Conservation (phyloP, 2,113 vertebrate genomes). For the Psittacula cyanocephala region DNA sequence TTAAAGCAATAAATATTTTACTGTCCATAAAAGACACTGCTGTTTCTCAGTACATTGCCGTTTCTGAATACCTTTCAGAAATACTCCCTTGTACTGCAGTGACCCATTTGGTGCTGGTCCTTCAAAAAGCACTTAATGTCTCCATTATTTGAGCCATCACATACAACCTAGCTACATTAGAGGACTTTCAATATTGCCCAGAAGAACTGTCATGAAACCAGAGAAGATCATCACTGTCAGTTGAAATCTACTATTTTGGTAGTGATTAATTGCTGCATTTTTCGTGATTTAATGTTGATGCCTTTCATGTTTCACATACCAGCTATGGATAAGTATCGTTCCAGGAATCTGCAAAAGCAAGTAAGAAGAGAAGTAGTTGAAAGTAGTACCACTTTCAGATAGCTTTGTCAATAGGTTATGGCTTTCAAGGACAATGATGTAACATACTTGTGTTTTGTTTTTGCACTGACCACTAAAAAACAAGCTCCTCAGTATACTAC, state of each 20-base stretch:
- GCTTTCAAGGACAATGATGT: background rate
- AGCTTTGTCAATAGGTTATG: background rate
- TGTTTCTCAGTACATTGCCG: background rate
- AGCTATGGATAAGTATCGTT: background rate
- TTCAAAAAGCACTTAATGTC: constrained; percentile 44
- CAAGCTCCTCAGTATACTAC: background rate
- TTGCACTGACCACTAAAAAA: constrained; percentile 27
- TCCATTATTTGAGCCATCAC: background rate
- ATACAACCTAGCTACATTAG: background rate
- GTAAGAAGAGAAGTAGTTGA: background rate
- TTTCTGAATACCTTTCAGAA: background rate
- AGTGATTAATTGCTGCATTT: background rate
- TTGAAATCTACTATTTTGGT: background rate
- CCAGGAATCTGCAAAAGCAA: background rate
- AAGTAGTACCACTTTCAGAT: background rate
- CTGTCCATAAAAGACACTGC: background rate
- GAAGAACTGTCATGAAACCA: background rate
- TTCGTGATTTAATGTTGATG: background rate
- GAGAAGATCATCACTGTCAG: background rate
- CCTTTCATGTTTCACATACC: background rate
- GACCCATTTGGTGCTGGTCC: constrained; percentile 1
- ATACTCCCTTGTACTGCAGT: background rate
- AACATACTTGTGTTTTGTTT: background rate
- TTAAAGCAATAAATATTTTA: background rate
- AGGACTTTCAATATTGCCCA: background rate